A percentile compares a stretch with the other conserved stretches of the same genome.
Evolutionary conservation across 2,888 invertebrate genomes (phyloP).

Genomic region (Sthenelais limicola): DNA sequence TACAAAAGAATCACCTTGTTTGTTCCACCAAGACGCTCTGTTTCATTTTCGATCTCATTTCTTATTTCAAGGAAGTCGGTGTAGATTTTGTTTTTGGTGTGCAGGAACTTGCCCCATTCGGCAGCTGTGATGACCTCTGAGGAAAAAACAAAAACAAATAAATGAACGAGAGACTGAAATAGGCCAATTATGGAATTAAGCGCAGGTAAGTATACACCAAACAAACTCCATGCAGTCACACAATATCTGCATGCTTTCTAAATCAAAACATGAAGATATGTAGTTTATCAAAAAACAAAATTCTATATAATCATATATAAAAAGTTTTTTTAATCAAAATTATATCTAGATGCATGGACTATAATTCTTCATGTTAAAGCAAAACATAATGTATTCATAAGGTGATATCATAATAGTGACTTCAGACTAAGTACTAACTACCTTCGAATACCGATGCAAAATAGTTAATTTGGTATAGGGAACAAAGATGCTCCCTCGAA

Average conservation of each 20-base stretch:
- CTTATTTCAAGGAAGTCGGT: constrained; percentile 93
- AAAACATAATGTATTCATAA: background rate
- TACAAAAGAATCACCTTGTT: constrained; percentile 79
- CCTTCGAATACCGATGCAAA: too few relatives aligned
- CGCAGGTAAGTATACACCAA: too few relatives aligned
- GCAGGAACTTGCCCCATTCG: constrained; percentile 97
- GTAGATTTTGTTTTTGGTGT: constrained; percentile 89
- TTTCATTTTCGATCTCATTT: constrained; percentile 93
- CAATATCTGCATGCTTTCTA: background rate
- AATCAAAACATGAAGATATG: background rate
- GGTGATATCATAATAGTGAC: too few relatives aligned
- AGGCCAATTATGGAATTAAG: too few relatives aligned
- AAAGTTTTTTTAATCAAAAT: background rate
- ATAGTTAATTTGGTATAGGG: too few relatives aligned
- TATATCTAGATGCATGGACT: background rate
- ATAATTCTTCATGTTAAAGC: background rate
- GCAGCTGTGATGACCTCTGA: constrained; percentile 74
- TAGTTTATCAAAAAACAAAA: background rate
- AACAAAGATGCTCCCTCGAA: too few relatives aligned
- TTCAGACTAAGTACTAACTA: too few relatives aligned
- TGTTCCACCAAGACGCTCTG: constrained; percentile 91
- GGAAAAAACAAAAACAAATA: background rate
- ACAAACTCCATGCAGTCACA: too few relatives aligned
- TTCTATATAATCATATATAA: background rate
- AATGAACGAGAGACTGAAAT: too few relatives aligned